These are phyloP conservation scores for Polypedilum vanderplanki DNA, from an alignment of 1,140 invertebrate species.

Conservation along the genomic window DNA sequence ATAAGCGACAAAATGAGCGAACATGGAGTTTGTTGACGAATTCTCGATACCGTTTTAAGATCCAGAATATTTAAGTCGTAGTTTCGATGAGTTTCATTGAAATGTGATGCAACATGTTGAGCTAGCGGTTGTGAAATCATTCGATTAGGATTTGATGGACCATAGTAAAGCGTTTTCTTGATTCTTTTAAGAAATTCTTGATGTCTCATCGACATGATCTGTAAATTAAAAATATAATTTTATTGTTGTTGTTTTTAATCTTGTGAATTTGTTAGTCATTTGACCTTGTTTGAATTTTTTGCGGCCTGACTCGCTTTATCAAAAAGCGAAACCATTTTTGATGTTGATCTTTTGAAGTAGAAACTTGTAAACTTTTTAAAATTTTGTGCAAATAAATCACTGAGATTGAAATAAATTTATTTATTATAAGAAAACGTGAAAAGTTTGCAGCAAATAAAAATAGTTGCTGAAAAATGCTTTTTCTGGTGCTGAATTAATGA, in stretches of 20 bases:
- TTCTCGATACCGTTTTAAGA: background rate
- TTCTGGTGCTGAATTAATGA: too few relatives aligned
- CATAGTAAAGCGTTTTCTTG: slow-evolving; percentile 21
- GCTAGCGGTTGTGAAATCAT: background rate
- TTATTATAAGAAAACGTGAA: too few relatives aligned
- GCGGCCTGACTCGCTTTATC: background rate
- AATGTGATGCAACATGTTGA: background rate
- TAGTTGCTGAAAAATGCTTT: too few relatives aligned
- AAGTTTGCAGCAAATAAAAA: too few relatives aligned
- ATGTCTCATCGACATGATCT: background rate
- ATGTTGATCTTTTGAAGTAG: too few relatives aligned
- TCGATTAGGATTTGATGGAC: slow-evolving; percentile 7
- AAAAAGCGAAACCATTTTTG: slow-evolving; percentile 23
- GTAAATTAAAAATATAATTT: background rate
- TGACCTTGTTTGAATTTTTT: slow-evolving; percentile 18
- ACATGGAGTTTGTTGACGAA: background rate
- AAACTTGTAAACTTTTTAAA: too few relatives aligned
- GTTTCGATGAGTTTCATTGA: background rate
- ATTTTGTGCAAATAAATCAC: too few relatives aligned
- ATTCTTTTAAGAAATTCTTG: slow-evolving; percentile 12
- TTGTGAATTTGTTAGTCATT: background rate
- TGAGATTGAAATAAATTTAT: too few relatives aligned
- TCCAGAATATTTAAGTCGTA: background rate
- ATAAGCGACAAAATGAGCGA: background rate
- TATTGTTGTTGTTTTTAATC: background rate